Conservation (phyloP, 1,140 invertebrate species). For the Agraylea sexmaculata region DNA sequence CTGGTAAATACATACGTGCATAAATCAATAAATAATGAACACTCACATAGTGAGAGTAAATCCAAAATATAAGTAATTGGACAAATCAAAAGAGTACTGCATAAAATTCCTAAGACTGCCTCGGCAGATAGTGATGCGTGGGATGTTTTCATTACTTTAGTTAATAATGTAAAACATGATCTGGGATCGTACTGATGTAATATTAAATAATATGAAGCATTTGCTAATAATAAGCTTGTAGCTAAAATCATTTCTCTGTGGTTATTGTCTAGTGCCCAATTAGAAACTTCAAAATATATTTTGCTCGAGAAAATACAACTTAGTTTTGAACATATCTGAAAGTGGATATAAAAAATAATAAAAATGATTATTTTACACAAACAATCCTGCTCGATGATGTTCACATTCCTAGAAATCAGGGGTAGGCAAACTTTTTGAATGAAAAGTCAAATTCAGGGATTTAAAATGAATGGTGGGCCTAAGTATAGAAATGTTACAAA, state of each 20-base stretch:
- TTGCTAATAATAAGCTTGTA: slow-evolving; percentile 2
- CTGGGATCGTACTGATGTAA: slow-evolving; percentile 5
- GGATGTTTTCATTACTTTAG: slow-evolving; percentile 5
- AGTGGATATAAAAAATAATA: no score
- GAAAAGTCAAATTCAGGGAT: no score
- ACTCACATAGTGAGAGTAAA: slow-evolving; percentile 10
- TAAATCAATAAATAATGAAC: not conserved
- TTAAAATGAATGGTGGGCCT: no score
- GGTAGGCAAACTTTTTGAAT: no score
- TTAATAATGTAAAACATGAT: slow-evolving; percentile 3
- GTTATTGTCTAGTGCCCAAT: slow-evolving; percentile 8
- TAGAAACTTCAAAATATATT: not conserved
- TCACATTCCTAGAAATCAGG: no score
- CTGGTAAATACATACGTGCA: no score
- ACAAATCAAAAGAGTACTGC: slow-evolving; percentile 6
- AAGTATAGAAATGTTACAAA: no score
- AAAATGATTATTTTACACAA: no score
- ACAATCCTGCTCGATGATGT: no score
- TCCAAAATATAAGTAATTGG: slow-evolving; percentile 7
- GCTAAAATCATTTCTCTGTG: slow-evolving; percentile 7
- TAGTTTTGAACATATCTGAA: slow-evolving; percentile 1
- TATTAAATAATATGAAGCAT: slow-evolving; percentile 1
- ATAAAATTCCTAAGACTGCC: slow-evolving; percentile 6
- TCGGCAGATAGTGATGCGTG: slow-evolving; percentile 3
- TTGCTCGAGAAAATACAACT: not conserved